A percentile compares a stretch with the other conserved stretches of the same genome.
phyloP scores from a whole-genome alignment of 2,797 vertebrate species.

The Heteromormyrus szaboi region DNA sequence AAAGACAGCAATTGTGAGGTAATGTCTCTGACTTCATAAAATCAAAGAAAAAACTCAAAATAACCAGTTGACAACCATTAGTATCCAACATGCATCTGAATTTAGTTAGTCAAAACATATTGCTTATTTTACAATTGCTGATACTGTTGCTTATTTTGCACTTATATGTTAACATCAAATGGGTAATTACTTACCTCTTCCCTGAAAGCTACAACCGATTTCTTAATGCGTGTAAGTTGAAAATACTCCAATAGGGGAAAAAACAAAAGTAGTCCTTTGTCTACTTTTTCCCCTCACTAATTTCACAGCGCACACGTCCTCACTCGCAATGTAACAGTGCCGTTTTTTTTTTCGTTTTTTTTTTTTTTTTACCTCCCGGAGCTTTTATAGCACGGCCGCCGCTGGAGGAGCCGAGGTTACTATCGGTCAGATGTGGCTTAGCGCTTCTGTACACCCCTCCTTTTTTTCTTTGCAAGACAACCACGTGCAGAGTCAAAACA shows the following conservation, averaged over 20 bases:
- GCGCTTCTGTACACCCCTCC: neutral
- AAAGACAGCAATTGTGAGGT: neutral
- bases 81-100: neutral
- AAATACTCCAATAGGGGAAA: constrained; percentile 16
- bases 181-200: constrained; percentile 28
- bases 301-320: neutral
- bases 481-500: constrained; percentile 38
- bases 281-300: neutral
- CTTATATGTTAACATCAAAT: neutral
- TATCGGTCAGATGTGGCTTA: constrained; percentile 35
- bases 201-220: constrained; percentile 16
- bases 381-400: constrained; percentile 35
- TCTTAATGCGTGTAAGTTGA: constrained; percentile 23
- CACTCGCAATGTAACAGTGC: constrained; percentile 10
- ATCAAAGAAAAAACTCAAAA: neutral
- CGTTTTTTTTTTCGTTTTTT: constrained; percentile 15
- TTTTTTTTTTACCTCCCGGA: constrained; percentile 20
- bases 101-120: neutral
- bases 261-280: neutral
- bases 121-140: neutral
- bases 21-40: neutral
- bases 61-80: neutral
- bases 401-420: constrained; percentile 40
- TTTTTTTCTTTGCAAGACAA: constrained; percentile 7
- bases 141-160: neutral